Evolutionary conservation across 2,113 vertebrate genomes (phyloP).

Genomic region (Xiphophorus couchianus): DNA sequence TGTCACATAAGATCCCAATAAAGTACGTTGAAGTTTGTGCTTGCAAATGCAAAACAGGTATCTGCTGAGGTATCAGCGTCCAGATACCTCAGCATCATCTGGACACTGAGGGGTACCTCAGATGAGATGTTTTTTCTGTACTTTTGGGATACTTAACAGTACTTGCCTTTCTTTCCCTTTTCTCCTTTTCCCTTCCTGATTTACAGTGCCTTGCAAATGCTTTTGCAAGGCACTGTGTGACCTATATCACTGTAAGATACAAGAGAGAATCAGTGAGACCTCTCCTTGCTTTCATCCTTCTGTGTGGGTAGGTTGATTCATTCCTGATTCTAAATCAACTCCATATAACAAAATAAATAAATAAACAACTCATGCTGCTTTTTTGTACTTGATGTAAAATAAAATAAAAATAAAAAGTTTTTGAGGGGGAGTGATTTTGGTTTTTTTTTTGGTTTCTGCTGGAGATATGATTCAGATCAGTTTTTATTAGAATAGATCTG

Average conservation of each 20-base stretch:
- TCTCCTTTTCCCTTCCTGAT: no score
- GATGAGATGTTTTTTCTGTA: no score
- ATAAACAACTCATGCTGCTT: background rate
- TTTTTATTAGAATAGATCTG: constrained; percentile 9
- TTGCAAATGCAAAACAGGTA: background rate
- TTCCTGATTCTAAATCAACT: constrained; percentile 27
- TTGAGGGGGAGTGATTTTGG: background rate
- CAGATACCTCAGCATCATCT: no score
- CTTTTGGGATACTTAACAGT: no score
- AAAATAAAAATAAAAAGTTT: background rate
- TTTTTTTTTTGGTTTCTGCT: background rate
- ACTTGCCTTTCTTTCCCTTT: no score
- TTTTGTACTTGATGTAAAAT: constrained; percentile 2
- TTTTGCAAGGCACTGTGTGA: background rate
- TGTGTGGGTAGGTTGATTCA: constrained; percentile 18
- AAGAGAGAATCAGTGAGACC: background rate
- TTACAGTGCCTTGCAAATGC: no score
- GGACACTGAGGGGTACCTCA: no score
- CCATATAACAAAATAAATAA: background rate
- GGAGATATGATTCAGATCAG: constrained; percentile 10
- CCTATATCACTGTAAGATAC: background rate
- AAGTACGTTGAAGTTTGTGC: background rate
- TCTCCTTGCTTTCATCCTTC: background rate
- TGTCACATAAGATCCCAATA: background rate
- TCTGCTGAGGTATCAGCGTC: background rate